Conservation (phyloP, 2,797 vertebrate genomes). For the Xenops minutus region DNA sequence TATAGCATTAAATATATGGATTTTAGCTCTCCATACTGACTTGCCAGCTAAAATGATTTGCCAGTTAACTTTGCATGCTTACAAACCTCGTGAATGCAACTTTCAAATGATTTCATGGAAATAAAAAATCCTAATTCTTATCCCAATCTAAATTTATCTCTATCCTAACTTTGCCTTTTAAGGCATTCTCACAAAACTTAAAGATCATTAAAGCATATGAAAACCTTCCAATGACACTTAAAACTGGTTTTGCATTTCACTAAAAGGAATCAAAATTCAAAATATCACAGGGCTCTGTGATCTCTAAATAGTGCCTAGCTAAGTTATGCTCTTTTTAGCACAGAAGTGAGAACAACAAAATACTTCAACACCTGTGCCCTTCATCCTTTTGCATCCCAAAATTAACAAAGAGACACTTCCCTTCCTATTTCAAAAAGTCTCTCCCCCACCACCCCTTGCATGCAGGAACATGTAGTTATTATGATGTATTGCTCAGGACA, state of each 20-base stretch:
- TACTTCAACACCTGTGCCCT: not conserved
- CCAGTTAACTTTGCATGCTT: not conserved
- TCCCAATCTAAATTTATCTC: not conserved
- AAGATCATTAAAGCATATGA: not conserved
- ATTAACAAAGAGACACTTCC: not conserved
- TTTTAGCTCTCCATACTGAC: not conserved
- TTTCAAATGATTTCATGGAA: not conserved
- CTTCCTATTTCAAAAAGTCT: not conserved
- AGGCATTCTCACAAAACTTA: not conserved
- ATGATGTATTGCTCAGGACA: not conserved
- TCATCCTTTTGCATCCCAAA: not conserved
- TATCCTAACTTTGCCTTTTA: not conserved
- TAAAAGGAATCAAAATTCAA: not conserved
- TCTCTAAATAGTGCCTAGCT: not conserved
- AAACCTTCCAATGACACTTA: not conserved
- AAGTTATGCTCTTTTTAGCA: not conserved
- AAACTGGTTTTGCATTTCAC: not conserved
- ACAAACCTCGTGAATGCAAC: not conserved
- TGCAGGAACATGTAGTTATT: not conserved
- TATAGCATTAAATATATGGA: not conserved
- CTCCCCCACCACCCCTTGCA: fast-evolving
- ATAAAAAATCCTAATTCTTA: not conserved
- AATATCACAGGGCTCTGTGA: not conserved
- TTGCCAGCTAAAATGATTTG: not conserved
- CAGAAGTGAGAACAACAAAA: not conserved